A percentile compares a stretch with the other conserved stretches of the same genome.
Conservation (phyloP, 2,888 invertebrate species). For the Acronicta psi region DNA sequence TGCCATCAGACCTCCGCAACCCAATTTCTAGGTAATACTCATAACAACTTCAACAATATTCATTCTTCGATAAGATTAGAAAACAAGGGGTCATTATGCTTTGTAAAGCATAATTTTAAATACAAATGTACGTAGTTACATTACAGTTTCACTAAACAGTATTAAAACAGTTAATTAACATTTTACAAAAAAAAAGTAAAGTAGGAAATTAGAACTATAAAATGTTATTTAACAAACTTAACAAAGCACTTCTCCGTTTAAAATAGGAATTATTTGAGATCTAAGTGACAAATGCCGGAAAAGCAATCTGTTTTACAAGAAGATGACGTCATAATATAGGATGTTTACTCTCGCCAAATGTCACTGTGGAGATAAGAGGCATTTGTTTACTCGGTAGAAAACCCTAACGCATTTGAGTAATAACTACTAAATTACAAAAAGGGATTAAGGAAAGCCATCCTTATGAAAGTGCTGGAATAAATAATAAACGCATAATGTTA, state of each 20-base stretch:
- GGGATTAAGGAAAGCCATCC: too few relatives aligned
- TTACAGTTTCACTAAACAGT: not conserved
- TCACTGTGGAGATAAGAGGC: constrained; percentile 6
- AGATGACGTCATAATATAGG: constrained; percentile 1
- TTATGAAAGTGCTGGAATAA: too few relatives aligned
- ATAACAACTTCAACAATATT: not conserved
- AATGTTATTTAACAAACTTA: not conserved
- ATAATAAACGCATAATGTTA: too few relatives aligned
- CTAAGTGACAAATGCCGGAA: too few relatives aligned
- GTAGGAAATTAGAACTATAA: not conserved
- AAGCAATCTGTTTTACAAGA: not conserved
- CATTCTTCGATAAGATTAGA: not conserved
- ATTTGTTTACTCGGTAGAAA: constrained; percentile 3
- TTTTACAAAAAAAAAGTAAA: not conserved
- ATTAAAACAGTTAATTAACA: not conserved
- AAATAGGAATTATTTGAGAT: not conserved
- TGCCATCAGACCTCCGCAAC: too few relatives aligned
- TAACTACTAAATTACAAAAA: not conserved
- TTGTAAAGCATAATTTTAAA: constrained; percentile 6
- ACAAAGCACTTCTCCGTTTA: not conserved
- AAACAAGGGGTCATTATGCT: constrained; percentile 4
- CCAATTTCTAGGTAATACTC: too few relatives aligned
- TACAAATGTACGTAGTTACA: not conserved
- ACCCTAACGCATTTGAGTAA: not conserved
- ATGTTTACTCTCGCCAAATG: constrained; percentile 9